phyloP scores from a whole-genome alignment of 2,797 vertebrate species.

The Diceros bicornis region DNA sequence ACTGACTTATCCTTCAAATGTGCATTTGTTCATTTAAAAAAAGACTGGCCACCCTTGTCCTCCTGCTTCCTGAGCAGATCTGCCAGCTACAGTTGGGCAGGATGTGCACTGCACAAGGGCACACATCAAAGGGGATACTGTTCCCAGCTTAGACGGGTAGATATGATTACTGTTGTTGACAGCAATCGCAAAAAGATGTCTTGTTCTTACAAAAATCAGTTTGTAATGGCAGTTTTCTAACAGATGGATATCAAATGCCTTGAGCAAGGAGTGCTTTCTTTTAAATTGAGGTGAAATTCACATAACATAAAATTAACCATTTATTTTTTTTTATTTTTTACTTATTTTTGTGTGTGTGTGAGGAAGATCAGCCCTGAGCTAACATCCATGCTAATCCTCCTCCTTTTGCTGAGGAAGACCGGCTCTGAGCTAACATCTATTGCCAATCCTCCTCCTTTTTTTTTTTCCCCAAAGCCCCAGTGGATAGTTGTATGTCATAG shows the following conservation, averaged over 20 bases:
- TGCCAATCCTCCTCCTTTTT: no score
- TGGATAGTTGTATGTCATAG: no score
- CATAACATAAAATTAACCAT: background rate
- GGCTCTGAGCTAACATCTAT: no score
- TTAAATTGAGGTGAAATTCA: background rate
- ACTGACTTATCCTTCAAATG: background rate
- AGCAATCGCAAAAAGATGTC: background rate
- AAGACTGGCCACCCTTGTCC: background rate
- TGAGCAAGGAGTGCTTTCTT: background rate
- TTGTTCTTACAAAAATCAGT: background rate
- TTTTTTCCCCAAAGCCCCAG: no score
- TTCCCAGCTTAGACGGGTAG: background rate
- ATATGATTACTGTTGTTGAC: background rate
- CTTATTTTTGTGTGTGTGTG: no score
- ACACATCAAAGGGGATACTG: background rate
- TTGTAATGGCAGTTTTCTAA: background rate
- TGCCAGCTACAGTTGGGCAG: background rate
- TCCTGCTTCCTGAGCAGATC: background rate
- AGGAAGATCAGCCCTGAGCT: no score
- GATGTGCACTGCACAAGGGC: background rate
- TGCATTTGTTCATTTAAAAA: background rate
- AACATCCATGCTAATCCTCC: no score
- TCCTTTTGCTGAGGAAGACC: no score
- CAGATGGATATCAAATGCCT: background rate
- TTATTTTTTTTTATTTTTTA: no score